Base-by-base conservation (phyloP, 2,888 invertebrate genomes). In the Caenorhabditis zanzibari region DNA sequence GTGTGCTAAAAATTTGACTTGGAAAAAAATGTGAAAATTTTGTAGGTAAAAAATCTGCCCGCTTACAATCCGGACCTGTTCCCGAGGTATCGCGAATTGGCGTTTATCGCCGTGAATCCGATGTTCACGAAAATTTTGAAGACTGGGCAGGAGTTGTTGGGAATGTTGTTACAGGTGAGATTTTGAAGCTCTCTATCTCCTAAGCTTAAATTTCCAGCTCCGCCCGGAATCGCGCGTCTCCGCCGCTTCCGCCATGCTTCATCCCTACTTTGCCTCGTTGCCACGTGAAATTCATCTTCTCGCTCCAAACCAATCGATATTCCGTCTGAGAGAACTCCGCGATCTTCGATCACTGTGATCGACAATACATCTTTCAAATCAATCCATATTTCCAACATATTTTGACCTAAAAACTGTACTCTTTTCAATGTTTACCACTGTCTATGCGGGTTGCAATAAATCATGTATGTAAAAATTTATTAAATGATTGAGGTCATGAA, bases 201-300 rank as follows among this genome's bases (percentile, higher is more conserved):
- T 54, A 6, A 1, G 16, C 24, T n/a, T n/a, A 16, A n/a, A 44
- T 9, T 74, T 92, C 35, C 90, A 94, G 93, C 92, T 94, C 89
- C 92, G 97, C 94, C 98, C 98, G 19, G 94, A 95, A 90, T 94
- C 95, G 90, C 95, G 98, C 92, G 95, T 97, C 93, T 95, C 96
- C 72, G 97, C 98, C 73, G 95, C 95, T 64, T 94, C 95, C 54
- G 97, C 98, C 59, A 95, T 97, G 93, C 94, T 94, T 86, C 97
- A 98, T 94, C 94, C 95, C 81, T 99, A 97, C 94, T 99, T 98
- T 94, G 95, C 95, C 86, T 95, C 95, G 89, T 95, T 98, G 93
- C 97, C 98, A 92, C 95, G 95, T 93, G 95, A 96, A 93, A 94
- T 98, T 89, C 95, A 96, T 93, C 96, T 96, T 93, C 94, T 98